Base-by-base conservation (phyloP, 2,797 vertebrate genomes). In the Austrolebias charrua region DNA sequence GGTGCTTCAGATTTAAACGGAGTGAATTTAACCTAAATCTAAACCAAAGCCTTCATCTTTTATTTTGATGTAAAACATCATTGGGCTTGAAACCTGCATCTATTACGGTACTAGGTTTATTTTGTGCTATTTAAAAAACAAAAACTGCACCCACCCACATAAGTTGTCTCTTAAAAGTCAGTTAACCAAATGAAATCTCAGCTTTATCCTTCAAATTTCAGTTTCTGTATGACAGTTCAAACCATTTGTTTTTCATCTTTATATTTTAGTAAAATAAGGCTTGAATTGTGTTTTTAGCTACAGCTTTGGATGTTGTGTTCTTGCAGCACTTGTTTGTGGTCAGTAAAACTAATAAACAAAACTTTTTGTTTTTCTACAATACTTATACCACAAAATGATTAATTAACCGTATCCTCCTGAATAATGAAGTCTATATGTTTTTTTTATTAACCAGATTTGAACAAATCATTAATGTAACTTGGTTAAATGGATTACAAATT, bases 401-500 rank as follows among this genome's bases (percentile, higher is more conserved):
- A n/a, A 63, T 33, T 46, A 1, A 45, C 18, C 20, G 51, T 8
- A 28, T 68, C 5, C 2, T 15, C 12, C 3, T 12, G n/a, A 13
- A 19, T 19, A 72, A 31, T 12, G 42, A 10, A 48, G 43, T 57
- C 11, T 45, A 8, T 33, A 1, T 40, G 56, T 4, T 31, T 73
- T 59, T 35, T n/a, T 54, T 18, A 33, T 18, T 69, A 56, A 66
- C 31, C 33, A 19, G 14, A 56, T 68, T 71, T 42, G 11, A 31
- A 20, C 12, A 15, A 63, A 31, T 73, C 47, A 70, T 59, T 79
- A 52, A 63, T 54, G 8, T 33, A 11, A 43, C 52, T 47, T 74
- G 4, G 18, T 1, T 6, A 44, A 52, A 66, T 54, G 38, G 54
- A 54, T 66, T 38, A 67, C 15, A 40, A 46, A 35, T 44, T 31